These are phyloP conservation scores for Tanytarsus gracilentus DNA, from an alignment of 2,888 invertebrate species.

Conservation along the genomic window DNA sequence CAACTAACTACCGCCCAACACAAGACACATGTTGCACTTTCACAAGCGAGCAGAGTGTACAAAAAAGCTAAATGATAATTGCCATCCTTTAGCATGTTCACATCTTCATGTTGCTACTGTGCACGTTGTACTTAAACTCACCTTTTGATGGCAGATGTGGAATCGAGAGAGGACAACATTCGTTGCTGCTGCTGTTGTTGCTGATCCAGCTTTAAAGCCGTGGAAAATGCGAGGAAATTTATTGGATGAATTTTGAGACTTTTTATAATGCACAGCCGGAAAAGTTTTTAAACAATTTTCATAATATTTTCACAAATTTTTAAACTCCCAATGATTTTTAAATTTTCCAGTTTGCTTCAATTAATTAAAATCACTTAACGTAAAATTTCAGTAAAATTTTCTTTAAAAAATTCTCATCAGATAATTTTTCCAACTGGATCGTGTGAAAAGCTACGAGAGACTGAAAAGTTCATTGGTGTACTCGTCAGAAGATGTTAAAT, in stretches of 20 bases:
- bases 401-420: not conserved
- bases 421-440: not conserved
- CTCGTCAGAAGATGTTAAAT: too few species aligned
- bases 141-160: constrained; percentile 17
- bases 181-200: constrained; percentile 20
- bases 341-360: not conserved
- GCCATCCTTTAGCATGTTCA: not conserved
- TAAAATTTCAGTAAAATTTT: not conserved
- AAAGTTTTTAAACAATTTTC: not conserved
- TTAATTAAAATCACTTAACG: not conserved
- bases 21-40: too few species aligned
- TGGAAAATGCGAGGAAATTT: constrained; percentile 18
- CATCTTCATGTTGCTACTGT: not conserved
- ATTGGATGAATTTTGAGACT: constrained; percentile 20
- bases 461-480: too few species aligned
- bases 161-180: constrained; percentile 21
- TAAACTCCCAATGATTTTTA: not conserved
- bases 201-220: constrained; percentile 18
- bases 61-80: too few species aligned
- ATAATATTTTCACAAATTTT: not conserved
- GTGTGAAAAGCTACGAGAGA: constrained; percentile 10
- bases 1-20: not conserved
- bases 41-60: too few species aligned
- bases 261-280: not conserved
- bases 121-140: not conserved